Base-by-base conservation (phyloP, 2,113 vertebrate species). In the Peromyscus maniculatus region DNA sequence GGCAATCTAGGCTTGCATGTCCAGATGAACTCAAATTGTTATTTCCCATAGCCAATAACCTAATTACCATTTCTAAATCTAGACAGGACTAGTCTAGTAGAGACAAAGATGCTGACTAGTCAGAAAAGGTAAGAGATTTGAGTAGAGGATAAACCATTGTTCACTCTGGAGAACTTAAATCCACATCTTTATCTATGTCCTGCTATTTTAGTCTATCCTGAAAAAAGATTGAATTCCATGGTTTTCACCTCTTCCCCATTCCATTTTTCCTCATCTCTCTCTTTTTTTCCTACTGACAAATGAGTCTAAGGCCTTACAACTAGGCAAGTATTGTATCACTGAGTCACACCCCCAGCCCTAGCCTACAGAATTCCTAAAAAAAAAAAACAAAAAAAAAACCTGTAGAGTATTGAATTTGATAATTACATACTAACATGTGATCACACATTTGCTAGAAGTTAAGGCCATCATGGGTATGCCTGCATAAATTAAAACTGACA, bases 61-160 rank as follows among this genome's bases (percentile, higher is more conserved):
- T 19, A 46, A 64, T 6, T 90, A 88, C 62, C 19, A 94, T 88
- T 93, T 95, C 89, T 83, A 91, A 95, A 69, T 74, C 46, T 36
- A 79, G 22, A 93, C 9, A 91, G 26, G 9, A 84, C 16, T 36
- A 3, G 43, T 26, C 15, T 46, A 4, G 64, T 24, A 67, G 64
- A 71, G 39, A 94, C 10, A 39, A 92, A 64, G n/a, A 31, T 64
- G 13, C 59, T 31, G 24, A n/a, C 6, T 64, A 43, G 33, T 49
- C 69, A 91, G 11, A 78, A 84, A 91, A 88, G 9, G 21, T 31
- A 52, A 93, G 88, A 62, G 33, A 79, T 7, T 26, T 62, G 28
- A 80, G 43, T 78, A 43, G 39, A 87, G 69, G n/a, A n/a, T n/a
- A 89, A 82, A 43, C 71, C 31, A 74, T 90, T 90, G 2, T 6